Evolutionary conservation across 2,888 invertebrate species (phyloP).

Genomic region (Drosophila tripunctata): DNA sequence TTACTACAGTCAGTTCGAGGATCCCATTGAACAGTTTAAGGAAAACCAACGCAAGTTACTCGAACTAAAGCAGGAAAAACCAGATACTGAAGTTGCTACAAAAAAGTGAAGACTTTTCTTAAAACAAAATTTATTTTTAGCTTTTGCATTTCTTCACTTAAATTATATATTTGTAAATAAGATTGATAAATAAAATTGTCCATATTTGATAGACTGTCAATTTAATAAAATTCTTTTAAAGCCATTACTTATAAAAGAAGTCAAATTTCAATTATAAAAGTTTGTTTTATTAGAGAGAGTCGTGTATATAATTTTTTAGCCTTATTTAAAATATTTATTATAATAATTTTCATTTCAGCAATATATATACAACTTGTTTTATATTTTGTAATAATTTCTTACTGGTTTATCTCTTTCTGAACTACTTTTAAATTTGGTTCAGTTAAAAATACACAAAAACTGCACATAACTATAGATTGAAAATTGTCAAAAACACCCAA

Average conservation of each 20-base stretch:
- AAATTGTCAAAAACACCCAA: constrained; percentile 28
- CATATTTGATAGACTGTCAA: neutral
- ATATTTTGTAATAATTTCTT: too few relatives aligned
- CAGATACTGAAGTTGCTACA: neutral
- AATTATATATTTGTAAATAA: neutral
- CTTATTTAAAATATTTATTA: too few relatives aligned
- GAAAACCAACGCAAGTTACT: constrained; percentile 93
- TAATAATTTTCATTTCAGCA: too few relatives aligned
- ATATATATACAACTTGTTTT: too few relatives aligned
- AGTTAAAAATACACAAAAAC: neutral
- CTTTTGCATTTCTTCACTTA: neutral
- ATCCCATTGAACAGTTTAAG: constrained; percentile 96
- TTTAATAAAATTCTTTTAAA: neutral
- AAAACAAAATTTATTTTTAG: neutral
- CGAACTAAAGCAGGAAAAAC: constrained; percentile 87
- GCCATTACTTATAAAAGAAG: too few relatives aligned
- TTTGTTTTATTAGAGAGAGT: too few relatives aligned
- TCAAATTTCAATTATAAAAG: too few relatives aligned
- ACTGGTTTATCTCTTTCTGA: too few relatives aligned
- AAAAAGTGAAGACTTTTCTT: neutral
- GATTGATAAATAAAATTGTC: neutral
- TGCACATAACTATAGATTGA: constrained; percentile 20
- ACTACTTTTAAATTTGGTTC: too few relatives aligned
- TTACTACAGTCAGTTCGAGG: constrained; percentile 96
- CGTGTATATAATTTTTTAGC: too few relatives aligned